These are phyloP conservation scores for Catharus bicknelli DNA, from an alignment of 2,113 vertebrate genomes.

Conservation along the genomic window DNA sequence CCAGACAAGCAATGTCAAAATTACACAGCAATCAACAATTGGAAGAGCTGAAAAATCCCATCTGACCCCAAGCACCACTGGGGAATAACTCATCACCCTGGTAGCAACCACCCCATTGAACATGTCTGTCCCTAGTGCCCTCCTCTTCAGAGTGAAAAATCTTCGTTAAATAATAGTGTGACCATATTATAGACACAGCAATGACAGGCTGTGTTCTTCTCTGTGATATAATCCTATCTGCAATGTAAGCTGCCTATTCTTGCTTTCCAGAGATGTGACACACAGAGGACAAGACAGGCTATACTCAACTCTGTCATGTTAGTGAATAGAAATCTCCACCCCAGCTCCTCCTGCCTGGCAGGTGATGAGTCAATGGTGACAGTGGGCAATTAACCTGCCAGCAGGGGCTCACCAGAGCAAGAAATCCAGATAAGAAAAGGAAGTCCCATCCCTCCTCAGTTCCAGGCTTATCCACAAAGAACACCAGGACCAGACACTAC, in stretches of 20 bases:
- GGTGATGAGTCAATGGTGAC: not conserved
- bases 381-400: slow-evolving; percentile 3
- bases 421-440: not conserved
- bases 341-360: not conserved
- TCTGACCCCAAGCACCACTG: not conserved
- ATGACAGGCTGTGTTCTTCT: not conserved
- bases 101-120: not conserved
- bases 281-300: not conserved
- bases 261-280: not conserved
- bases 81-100: not conserved
- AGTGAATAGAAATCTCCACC: not conserved
- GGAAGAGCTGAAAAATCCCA: not conserved
- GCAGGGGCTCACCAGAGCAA: not conserved
- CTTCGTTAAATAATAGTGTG: not conserved
- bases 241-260: not conserved
- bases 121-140: not conserved
- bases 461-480: not conserved
- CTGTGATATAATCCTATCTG: not conserved
- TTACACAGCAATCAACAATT: not conserved
- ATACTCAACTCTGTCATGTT: not conserved
- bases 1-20: slow-evolving; percentile 4
- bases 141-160: not conserved
- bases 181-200: not conserved
- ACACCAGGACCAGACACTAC: not conserved
- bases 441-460: not conserved